Evolutionary conservation across 2,797 vertebrate species (phyloP), one percentile per base, ranked within the genome.

Genomic region (Capromys pilorides): DNA sequence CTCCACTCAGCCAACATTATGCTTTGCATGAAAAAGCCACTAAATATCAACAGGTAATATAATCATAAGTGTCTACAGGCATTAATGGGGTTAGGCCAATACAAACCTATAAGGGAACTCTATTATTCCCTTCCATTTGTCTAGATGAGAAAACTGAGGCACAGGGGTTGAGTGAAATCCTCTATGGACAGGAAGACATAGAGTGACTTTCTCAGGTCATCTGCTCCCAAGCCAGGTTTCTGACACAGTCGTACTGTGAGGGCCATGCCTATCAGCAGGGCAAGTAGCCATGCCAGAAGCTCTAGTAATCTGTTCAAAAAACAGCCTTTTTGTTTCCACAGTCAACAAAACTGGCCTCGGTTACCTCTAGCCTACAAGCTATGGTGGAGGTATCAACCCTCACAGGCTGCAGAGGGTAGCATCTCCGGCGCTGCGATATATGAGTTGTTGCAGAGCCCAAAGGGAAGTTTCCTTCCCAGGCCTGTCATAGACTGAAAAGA

Each of bases 401-500:
- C 11, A 36, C 18, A 2, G 41, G 77, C 78, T 7, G 4, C 88
- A 26, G 69, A 14, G 18, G 9, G 24, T 6, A 31, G 24, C 54
- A 9, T 41, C 18, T 57, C 19, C 4, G 1, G 28, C 33, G 26
- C 82, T 33, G 82, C 33, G 39, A 4, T 0, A 24, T 6, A 8
- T 0, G 12, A 26, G 41, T 0, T 4, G 39, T 54, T 3, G 1
- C 33, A 19, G 22, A 59, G 33, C 22, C n/a, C 1, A 0, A 0
- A 2, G 4, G 16, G 73, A 39, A 10, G 1, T 16, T 14, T 18
- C 66, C 3, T 8, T 26, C 51, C 28, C 45, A 13, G 92, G 13
- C 26, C 6, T 45, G 13, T 41, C 54, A 62, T 54, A 59, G 28
- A 45, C 36, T 19, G 80, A 39, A 31, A 59, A 77, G 0, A 41